Evolutionary conservation across 2,888 invertebrate genomes (phyloP), one percentile per base, ranked within the genome.

Genomic region (Plebejus anna): DNA sequence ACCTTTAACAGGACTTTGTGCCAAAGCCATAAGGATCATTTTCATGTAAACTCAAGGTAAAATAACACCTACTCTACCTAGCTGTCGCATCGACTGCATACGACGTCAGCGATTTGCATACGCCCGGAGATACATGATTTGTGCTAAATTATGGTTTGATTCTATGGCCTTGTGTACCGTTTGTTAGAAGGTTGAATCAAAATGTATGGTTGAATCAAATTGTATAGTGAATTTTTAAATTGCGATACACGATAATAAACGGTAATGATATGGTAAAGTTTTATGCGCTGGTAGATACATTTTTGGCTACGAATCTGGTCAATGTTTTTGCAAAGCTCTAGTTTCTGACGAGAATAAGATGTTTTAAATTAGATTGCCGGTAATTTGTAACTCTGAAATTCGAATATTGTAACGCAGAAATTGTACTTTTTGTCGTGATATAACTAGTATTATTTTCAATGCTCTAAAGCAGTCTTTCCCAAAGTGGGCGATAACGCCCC

Each of bases 11-110:
- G 55, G 55, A 16, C 55, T 55, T 55, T 55, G 81, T 87, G 88
- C 89, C 55, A 16, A 55, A 13, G 4, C 11, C 55, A 55, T 55
- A 55, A 55, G 55, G 16, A 55, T 16, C 16, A 55, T 4, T 55
- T 55, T 55, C 16, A 4, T 55, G 55, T 55, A 16, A 16, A 55
- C 55, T 55, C 4, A 90, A 92, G 92, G 92, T 92, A 91, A 92
- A 90, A 89, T 89, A 55, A 55, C 55, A 89, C 88, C 88, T 86
- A 83, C 55, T 13, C 55, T 55, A 55, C 55, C 28, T 71, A 66
- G 82, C 51, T 73, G 73, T 73, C 51, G 73, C 73, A 73, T 32
- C 71, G 71, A 71, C 59, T 72, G 71, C 57, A 76, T 57, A 77
- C 76, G 79, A 76, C 77, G 75, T 76, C 75, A 75, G 51, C 81